Percentiles rank a stretch among this genome's conserved stretches.
Evolutionary conservation across 2,113 vertebrate species (phyloP).

Genomic region (Menidia beryllina): DNA sequence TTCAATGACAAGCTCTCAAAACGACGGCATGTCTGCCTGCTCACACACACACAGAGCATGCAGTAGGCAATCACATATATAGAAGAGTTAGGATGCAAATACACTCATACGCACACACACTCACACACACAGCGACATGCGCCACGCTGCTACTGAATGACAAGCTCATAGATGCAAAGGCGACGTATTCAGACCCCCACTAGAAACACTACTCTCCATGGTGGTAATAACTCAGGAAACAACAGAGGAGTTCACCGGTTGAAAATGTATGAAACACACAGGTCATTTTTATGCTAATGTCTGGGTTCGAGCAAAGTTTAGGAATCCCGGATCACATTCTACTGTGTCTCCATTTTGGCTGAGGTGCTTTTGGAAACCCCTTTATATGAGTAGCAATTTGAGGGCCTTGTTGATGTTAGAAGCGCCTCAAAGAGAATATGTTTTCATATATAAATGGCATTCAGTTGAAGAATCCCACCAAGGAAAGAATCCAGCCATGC

Average conservation of each 20-base stretch:
- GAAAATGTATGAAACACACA: background rate
- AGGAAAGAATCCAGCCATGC: background rate
- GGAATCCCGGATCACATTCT: constrained; percentile 1
- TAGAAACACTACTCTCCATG: constrained; percentile 22
- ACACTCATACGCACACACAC: constrained; percentile 24
- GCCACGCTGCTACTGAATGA: constrained; percentile 47
- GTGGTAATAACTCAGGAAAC: constrained; percentile 6
- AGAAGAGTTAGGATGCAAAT: constrained; percentile 46
- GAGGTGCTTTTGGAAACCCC: background rate
- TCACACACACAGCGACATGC: constrained; percentile 11
- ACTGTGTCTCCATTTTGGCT: background rate
- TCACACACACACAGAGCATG: constrained; percentile 31
- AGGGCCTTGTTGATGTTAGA: background rate
- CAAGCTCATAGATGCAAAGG: constrained; percentile 54
- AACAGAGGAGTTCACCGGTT: background rate
- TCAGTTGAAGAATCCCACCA: background rate
- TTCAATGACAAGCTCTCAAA: constrained; percentile 74
- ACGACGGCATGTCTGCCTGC: constrained; percentile 57
- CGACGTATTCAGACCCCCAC: constrained; percentile 37
- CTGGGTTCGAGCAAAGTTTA: constrained; percentile 1
- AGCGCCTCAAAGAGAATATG: background rate
- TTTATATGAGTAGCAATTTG: background rate
- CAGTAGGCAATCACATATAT: constrained; percentile 31
- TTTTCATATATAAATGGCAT: constrained; percentile 3
- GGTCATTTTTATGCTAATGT: constrained; percentile 17